phyloP scores from a whole-genome alignment of 2,888 invertebrate genomes.

The Eueremaeus valkanovi region DNA sequence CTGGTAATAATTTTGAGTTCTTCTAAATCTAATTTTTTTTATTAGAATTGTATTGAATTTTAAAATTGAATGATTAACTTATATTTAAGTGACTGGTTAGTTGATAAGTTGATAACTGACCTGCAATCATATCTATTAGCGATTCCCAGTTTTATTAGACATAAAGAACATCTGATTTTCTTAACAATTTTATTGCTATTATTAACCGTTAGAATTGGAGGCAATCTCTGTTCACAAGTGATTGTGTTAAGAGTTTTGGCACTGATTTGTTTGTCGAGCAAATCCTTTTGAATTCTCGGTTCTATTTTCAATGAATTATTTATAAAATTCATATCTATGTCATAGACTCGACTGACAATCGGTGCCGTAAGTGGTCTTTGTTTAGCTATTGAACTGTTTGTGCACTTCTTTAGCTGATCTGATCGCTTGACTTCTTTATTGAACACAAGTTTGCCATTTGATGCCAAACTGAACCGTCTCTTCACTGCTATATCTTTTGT shows the following conservation, averaged over 20 bases:
- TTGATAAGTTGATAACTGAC: constrained; percentile 48
- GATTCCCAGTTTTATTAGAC: constrained; percentile 1
- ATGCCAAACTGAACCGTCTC: not conserved
- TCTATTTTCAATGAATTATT: not conserved
- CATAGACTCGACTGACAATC: not conserved
- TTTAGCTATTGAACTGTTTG: not conserved
- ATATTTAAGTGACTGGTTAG: too few species aligned
- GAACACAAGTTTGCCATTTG: not conserved
- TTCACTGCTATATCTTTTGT: not conserved
- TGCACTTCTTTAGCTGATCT: not conserved
- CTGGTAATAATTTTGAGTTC: too few species aligned
- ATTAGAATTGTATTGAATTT: too few species aligned
- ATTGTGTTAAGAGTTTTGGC: not conserved
- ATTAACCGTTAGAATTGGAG: not conserved
- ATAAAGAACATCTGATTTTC: constrained; percentile 14
- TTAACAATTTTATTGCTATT: not conserved
- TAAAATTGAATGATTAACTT: too few species aligned
- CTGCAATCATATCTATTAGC: constrained; percentile 27
- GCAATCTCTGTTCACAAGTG: not conserved
- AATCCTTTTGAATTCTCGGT: not conserved
- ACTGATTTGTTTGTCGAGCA: not conserved
- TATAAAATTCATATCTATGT: not conserved
- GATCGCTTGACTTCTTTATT: not conserved
- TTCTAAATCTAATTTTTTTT: too few species aligned
- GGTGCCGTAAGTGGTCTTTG: not conserved